These are phyloP conservation scores for Drosophila serrata DNA, from an alignment of 1,140 invertebrate species.

Conservation along the genomic window DNA sequence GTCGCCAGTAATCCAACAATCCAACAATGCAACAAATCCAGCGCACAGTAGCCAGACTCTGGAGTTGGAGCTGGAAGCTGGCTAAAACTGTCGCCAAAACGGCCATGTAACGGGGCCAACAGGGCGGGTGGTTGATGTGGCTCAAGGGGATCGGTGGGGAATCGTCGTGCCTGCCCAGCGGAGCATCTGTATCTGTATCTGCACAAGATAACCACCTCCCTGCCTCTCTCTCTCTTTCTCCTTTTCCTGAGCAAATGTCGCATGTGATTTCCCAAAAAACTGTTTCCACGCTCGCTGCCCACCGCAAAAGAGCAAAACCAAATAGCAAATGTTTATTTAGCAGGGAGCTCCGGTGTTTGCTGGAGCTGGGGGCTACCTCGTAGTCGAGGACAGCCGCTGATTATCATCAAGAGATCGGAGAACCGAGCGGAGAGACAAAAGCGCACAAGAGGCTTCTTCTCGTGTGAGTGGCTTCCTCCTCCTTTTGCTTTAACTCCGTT, in stretches of 20 bases:
- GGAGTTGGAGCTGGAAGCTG: slow-evolving; percentile 1
- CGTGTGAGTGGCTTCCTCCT: slow-evolving; percentile 64
- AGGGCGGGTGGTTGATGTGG: slow-evolving; percentile 36
- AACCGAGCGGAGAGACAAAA: slow-evolving; percentile 74
- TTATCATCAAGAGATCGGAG: slow-evolving; percentile 83
- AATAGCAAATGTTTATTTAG: slow-evolving; percentile 48
- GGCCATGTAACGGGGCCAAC: slow-evolving; percentile 72
- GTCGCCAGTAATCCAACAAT: slow-evolving; percentile 55
- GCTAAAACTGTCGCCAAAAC: slow-evolving; percentile 69
- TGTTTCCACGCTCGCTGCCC: slow-evolving; percentile 81
- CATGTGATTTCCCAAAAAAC: slow-evolving; percentile 81
- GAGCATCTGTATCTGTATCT: slow-evolving; percentile 57
- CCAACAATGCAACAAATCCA: slow-evolving; percentile 12
- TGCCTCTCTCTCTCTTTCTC: neutral
- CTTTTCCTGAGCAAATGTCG: slow-evolving; percentile 64
- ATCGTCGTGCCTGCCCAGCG: slow-evolving; percentile 59
- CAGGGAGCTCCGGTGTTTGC: neutral
- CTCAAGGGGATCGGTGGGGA: slow-evolving; percentile 15
- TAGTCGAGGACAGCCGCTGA: slow-evolving; percentile 65
- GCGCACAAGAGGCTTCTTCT: slow-evolving; percentile 68
- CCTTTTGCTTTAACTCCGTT: slow-evolving; percentile 37
- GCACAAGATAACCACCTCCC: slow-evolving; percentile 47
- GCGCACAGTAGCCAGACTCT: slow-evolving; percentile 15
- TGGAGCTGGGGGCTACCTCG: slow-evolving; percentile 12
- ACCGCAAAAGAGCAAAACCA: slow-evolving; percentile 39